Conservation (phyloP, 2,888 invertebrate species). For the Zygaena filipendulae region DNA sequence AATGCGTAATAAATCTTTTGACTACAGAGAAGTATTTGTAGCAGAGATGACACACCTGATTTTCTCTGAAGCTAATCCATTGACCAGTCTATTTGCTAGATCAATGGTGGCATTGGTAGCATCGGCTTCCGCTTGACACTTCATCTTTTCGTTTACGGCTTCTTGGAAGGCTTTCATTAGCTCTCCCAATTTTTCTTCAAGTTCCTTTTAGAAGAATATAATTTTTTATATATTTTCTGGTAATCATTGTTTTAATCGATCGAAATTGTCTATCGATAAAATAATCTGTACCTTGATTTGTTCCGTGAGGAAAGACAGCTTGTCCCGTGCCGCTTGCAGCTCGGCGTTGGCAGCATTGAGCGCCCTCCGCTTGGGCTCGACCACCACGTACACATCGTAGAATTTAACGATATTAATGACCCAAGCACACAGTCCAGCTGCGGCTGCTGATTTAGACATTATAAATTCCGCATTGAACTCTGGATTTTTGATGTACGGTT, state of each 20-base stretch:
- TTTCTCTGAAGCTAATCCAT: slow-evolving; percentile 93
- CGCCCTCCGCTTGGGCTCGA: slow-evolving; percentile 91
- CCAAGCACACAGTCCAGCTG: slow-evolving; percentile 94
- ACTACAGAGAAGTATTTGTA: too few relatives aligned
- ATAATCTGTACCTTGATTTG: slow-evolving; percentile 71
- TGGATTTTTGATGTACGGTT: slow-evolving; percentile 72
- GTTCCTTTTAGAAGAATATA: slow-evolving; percentile 61
- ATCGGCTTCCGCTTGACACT: slow-evolving; percentile 93
- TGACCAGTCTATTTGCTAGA: slow-evolving; percentile 90
- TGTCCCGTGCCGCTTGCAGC: slow-evolving; percentile 82
- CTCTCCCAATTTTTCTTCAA: slow-evolving; percentile 81
- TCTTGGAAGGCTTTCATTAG: slow-evolving; percentile 86
- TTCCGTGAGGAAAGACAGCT: slow-evolving; percentile 79
- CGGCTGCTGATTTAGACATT: slow-evolving; percentile 87
- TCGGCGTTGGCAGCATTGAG: slow-evolving; percentile 88
- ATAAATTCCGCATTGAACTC: slow-evolving; percentile 90
- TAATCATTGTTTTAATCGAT: too few relatives aligned
- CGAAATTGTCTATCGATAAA: too few relatives aligned
- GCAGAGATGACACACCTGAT: too few relatives aligned
- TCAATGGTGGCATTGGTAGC: slow-evolving; percentile 89
- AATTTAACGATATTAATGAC: slow-evolving; percentile 92
- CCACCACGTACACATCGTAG: slow-evolving; percentile 90
- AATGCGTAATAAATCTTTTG: too few relatives aligned
- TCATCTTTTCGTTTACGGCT: slow-evolving; percentile 87
- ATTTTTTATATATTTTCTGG: too few relatives aligned